A percentile compares a stretch with the other conserved stretches of the same genome.
These are phyloP conservation scores for Orbicella faveolata DNA, from an alignment of 64 coral and sea anemone species.

Conservation along the genomic window DNA sequence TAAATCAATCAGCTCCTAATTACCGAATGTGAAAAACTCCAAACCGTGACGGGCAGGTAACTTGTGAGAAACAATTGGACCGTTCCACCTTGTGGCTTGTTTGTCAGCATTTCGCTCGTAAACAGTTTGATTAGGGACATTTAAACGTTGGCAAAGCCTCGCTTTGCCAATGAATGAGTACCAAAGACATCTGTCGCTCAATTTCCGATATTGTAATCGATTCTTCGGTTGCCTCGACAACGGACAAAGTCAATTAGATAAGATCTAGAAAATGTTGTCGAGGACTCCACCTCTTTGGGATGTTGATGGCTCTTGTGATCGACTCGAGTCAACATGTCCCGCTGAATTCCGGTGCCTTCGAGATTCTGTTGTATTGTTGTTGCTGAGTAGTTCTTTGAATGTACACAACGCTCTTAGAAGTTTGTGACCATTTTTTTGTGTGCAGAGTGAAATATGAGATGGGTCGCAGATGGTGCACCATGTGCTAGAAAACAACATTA, in stretches of 20 bases:
- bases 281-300: slow-evolving; percentile 6
- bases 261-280: slow-evolving; percentile 14
- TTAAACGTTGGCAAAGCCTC: not conserved
- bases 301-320: not conserved
- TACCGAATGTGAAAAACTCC: not conserved
- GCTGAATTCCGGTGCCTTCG: not conserved
- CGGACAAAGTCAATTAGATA: slow-evolving; percentile 26
- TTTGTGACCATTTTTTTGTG: not conserved
- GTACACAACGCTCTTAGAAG: not conserved
- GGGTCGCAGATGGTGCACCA: slow-evolving; percentile 20
- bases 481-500: slow-evolving; percentile 39
- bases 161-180: not conserved
- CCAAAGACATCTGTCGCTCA: slow-evolving; percentile 24
- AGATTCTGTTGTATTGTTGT: not conserved
- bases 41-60: slow-evolving; percentile 5
- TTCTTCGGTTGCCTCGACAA: slow-evolving; percentile 27
- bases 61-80: slow-evolving; percentile 17
- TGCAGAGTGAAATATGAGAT: slow-evolving; percentile 15
- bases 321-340: not conserved
- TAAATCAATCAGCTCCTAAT: slow-evolving; percentile 11
- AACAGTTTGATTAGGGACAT: not conserved
- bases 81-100: slow-evolving; percentile 2
- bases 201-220: slow-evolving; percentile 33
- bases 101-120: not conserved
- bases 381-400: not conserved